Base-by-base conservation (phyloP, 2,113 vertebrate genomes). In the Pangasianodon hypophthalmus region DNA sequence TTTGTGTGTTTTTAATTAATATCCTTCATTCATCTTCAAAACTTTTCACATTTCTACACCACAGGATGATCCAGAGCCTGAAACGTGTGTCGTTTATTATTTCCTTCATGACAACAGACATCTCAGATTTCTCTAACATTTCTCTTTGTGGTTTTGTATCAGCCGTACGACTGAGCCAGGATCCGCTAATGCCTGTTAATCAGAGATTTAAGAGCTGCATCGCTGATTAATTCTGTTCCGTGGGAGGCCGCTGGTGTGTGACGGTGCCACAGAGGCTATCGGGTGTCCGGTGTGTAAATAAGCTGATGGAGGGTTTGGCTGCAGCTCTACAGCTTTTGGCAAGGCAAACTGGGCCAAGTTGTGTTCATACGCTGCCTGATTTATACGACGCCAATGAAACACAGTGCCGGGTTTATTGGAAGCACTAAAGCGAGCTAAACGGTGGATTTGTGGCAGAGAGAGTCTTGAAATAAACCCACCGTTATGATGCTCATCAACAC, bases 321-420 rank as follows among this genome's bases (percentile, higher is more conserved):
- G 37, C 26, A 41, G 83, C 81, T 44, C 87, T 58, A 82, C 37
- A 14, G 73, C 46, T 64, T 62, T 77, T 89, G 82, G 86, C 75
- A 83, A 79, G 84, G 79, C n/a, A 54, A 87, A 48, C 81, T 67
- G 18, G 60, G 84, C 77, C 60, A 46, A 58, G 37, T 82, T 58
- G 56, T 88, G 73, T 44, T 85, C 54, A 84, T 83, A 85, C n/a
- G 69, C 88, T 73, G 86, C 41, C 50, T 90, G 92, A 92, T 91
- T 89, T 90, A 85, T 90, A 62, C 8, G 8, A 62, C 56, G 71
- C 81, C 73, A 44, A 26, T 32, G 71, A 82, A 84, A 85, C 52
- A 50, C 84, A 11, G 73, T 18, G 13, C 79, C 69, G 32, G 54
- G 41, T 85, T 91, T 91, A 89, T 87, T 88, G 71, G 87, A 71